phyloP scores from a whole-genome alignment of 2,113 vertebrate genomes.

The Antechinus flavipes region DNA sequence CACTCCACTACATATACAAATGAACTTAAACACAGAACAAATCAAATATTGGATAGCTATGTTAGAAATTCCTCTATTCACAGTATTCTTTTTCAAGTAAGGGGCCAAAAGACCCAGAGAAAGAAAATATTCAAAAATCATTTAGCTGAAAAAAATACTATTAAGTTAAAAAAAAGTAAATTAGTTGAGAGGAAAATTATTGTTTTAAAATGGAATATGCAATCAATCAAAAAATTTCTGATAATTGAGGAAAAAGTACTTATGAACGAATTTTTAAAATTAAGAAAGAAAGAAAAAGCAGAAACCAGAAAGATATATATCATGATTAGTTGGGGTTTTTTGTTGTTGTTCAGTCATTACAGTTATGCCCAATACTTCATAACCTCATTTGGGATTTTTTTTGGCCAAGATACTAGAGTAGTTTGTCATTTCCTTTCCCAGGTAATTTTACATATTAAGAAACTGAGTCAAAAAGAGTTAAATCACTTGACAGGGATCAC shows the following conservation, averaged over 20 bases:
- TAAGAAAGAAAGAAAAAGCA: not conserved
- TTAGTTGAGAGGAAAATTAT: not conserved
- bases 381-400: not conserved
- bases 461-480: not conserved
- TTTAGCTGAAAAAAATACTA: not conserved
- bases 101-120: not conserved
- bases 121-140: not conserved
- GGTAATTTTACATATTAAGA: not conserved
- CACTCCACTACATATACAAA: conserved; percentile 49
- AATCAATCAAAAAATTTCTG: not conserved
- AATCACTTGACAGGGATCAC: not conserved
- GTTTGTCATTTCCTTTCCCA: not conserved
- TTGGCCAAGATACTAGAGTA: not conserved
- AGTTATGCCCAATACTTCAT: not conserved
- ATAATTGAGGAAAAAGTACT: not conserved
- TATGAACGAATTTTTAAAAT: not conserved
- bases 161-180: not conserved
- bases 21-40: conserved; percentile 60
- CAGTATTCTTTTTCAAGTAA: not conserved
- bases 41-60: not conserved
- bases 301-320: not conserved
- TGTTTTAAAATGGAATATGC: not conserved
- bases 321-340: not conserved
- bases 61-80: not conserved
- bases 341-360: not conserved